Percentiles rank a stretch among this genome's conserved stretches.
Evolutionary conservation across 2,797 vertebrate genomes (phyloP).

Genomic region (Lacerta agilis): DNA sequence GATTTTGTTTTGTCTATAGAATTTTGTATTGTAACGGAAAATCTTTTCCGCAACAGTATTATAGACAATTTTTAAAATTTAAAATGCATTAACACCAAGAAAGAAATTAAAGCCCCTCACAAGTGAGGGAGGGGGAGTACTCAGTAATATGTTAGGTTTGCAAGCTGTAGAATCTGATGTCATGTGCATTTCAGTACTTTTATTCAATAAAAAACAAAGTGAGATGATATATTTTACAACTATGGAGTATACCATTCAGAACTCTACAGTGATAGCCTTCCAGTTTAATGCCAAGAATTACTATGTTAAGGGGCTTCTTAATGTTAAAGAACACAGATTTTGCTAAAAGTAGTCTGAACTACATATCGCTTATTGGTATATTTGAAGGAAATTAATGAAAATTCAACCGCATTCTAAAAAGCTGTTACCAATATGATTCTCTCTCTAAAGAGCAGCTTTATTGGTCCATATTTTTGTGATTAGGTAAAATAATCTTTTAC

Average conservation of each 20-base stretch:
- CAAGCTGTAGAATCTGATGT: fast-evolving
- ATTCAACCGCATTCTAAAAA: neutral
- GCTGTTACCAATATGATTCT: neutral
- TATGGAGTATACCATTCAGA: neutral
- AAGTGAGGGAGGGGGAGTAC: neutral
- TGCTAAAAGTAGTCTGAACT: neutral
- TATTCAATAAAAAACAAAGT: no score
- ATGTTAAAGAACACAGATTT: neutral
- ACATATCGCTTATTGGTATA: neutral
- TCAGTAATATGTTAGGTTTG: neutral
- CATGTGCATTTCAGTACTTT: neutral
- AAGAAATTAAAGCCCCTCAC: neutral
- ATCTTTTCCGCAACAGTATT: neutral
- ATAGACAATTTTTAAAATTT: neutral
- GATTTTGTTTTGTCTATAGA: no score
- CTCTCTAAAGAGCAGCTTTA: neutral
- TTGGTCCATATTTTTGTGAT: neutral
- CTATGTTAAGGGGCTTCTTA: neutral
- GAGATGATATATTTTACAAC: neutral
- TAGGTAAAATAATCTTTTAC: neutral
- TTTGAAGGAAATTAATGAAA: neutral
- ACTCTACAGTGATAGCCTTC: neutral
- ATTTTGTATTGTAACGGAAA: neutral
- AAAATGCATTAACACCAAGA: neutral
- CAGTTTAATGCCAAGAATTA: neutral